Evolutionary conservation across 1,140 invertebrate genomes (phyloP).

Genomic region (Dinoponera quadriceps): DNA sequence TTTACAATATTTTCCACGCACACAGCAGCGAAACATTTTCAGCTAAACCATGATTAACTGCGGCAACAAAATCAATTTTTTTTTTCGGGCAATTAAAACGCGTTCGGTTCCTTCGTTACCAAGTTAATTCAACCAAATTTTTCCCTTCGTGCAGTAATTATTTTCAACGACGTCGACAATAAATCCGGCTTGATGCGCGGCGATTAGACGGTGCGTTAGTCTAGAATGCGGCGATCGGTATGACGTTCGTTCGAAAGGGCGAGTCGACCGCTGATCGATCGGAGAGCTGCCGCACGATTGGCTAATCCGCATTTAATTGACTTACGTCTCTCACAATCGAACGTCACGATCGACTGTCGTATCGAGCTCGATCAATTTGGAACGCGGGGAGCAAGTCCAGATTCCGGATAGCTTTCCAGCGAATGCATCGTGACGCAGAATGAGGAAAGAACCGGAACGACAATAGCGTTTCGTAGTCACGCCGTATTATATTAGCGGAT

Average conservation of each 20-base stretch:
- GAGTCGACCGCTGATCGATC: neutral
- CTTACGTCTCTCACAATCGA: constrained; percentile 65
- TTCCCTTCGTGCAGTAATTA: too few species aligned
- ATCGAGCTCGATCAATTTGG: constrained; percentile 57
- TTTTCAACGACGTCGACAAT: constrained; percentile 20
- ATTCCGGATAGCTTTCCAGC: constrained; percentile 46
- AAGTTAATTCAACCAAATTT: too few species aligned
- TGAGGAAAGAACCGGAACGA: constrained; percentile 59
- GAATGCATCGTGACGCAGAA: constrained; percentile 61
- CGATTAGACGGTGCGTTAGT: neutral
- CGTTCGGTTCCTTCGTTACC: too few species aligned
- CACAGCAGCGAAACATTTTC: too few species aligned
- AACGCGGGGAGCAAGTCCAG: constrained; percentile 60
- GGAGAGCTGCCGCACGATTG: constrained; percentile 46
- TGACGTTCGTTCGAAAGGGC: neutral
- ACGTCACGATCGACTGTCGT: constrained; percentile 67
- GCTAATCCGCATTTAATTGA: constrained; percentile 70
- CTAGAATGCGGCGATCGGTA: constrained; percentile 4
- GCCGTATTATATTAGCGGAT: constrained; percentile 63
- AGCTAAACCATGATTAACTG: too few species aligned
- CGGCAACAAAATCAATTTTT: too few species aligned
- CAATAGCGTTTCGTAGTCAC: constrained; percentile 60
- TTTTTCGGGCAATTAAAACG: too few species aligned
- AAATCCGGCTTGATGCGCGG: neutral
- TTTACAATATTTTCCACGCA: too few species aligned